Base-by-base conservation (phyloP, 2,797 vertebrate species). In the Pseudopleuronectes americanus region DNA sequence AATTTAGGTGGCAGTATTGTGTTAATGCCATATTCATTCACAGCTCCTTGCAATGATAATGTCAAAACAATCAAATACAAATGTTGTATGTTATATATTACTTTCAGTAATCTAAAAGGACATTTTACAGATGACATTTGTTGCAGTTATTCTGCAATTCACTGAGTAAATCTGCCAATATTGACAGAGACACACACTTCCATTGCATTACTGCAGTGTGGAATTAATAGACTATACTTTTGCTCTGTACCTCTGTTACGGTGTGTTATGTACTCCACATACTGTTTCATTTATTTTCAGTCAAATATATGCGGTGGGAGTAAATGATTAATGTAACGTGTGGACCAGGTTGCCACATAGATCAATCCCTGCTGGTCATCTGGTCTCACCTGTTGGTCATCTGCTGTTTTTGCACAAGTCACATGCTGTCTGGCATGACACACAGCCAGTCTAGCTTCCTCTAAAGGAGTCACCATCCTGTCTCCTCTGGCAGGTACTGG, bases 401-500 rank as follows among this genome's bases (percentile, higher is more conserved):
- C 33, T 22, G 24, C 38, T 64, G 57, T 62, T 45, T 59, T 38
- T 59, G 58, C 53, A 53, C 53, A 12, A 80, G 80, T 88, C 82
- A 84, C 77, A 75, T 51, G 54, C 43, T 52, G 71, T 78, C 71
- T 80, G 61, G 57, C 31, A 22, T 52, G 60, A 70, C 57, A 83
- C 53, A 75, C 65, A 67, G 62, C 16, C 63, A 64, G 64, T 47
- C 57, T 19, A 43, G 65, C 71, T 83, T 87, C 81, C 78, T 77
- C 75, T 68, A 79, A 71, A 55, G 57, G 61, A 79, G 89, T 80
- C 86, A 78, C 83, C 85, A 81, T 87, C 74, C 80, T 78, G 86
- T 83, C 79, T 86, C 70, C 75, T 68, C 58, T 53, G 57, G 70
- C 80, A 84, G 84, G 80, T 84, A 36, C 63, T 84, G 85, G 87